Base-by-base conservation (phyloP, 2,888 invertebrate genomes). In the Aspidapion aeneum region DNA sequence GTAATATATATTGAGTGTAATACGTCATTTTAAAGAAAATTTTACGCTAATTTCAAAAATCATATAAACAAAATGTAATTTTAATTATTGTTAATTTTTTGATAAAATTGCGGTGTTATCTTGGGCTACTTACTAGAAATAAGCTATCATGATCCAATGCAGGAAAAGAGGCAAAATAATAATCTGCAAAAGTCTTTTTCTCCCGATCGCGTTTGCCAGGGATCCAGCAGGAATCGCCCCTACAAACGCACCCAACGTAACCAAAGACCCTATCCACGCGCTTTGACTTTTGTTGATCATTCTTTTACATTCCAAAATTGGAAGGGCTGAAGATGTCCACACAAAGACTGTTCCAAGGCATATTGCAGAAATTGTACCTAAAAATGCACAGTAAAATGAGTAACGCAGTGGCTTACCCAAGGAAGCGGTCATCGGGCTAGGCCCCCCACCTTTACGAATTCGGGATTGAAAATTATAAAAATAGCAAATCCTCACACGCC, bases 291-390 rank as follows among this genome's bases (percentile, higher is more conserved):
- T 68, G 0, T 70, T 74, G 19, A 78, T 67, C 0, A 72, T 66
- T 20, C 70, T 56, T 21, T 70, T 64, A 18, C 70, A 52, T 55
- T 77, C 74, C 21, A 86, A 72, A 54, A 83, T 71, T 0, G 82
- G 82, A 3, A 84, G 72, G 0, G 84, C 85, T 64, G 85, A 79
- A 1, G 86, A 85, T 1, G 85, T 83, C 86, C 87, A 87, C 0
- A 85, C 83, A 3, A 86, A 77, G 69, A 83, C 84, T 1, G 83
- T 83, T 1, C 86, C 86, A 1, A 84, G 79, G 0, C 84, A 83
- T 59, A 86, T 81, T 0, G 86, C 85, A 9, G 84, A 83, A 3
- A 87, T 76, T 52, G 85, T 86, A 9, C 85, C 87, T 86, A 75
- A 20, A 79, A 19, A 19, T 48, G 20, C 7, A 18, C 18, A 21